Conservation (phyloP, 2,888 invertebrate genomes). For the Drosophila nigricruria region DNA sequence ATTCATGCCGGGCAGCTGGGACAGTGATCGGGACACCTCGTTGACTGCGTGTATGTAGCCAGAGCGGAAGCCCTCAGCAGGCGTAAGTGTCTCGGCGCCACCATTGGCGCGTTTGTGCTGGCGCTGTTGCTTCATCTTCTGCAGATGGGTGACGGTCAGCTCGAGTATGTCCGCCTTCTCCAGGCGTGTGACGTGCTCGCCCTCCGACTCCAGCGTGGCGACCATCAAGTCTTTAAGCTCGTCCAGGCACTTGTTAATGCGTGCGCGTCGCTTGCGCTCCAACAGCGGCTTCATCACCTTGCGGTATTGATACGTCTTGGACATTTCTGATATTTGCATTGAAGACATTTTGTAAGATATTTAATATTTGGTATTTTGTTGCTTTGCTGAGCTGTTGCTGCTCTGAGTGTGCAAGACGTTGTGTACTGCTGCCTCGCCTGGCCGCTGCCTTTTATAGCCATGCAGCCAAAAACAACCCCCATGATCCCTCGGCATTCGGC, state of each 20-base stretch:
- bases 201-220: slow-evolving; percentile 89
- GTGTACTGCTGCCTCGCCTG: slow-evolving; percentile 54
- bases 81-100: slow-evolving; percentile 87
- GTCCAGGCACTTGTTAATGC: slow-evolving; percentile 95
- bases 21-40: slow-evolving; percentile 94
- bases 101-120: slow-evolving; percentile 71
- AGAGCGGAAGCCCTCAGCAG: slow-evolving; percentile 93
- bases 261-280: slow-evolving; percentile 94
- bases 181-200: slow-evolving; percentile 94
- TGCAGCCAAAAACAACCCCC: slow-evolving; percentile 59
- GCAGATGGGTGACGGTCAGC: slow-evolving; percentile 93
- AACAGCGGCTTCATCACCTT: slow-evolving; percentile 98
- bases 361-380: slow-evolving; percentile 16
- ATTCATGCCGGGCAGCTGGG: slow-evolving; percentile 94
- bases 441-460: slow-evolving; percentile 73
- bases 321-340: slow-evolving; percentile 86
- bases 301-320: slow-evolving; percentile 96
- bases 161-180: slow-evolving; percentile 96
- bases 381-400: slow-evolving; percentile 65
- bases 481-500: slow-evolving; percentile 34
- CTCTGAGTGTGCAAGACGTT: slow-evolving; percentile 70
- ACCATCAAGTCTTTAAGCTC: slow-evolving; percentile 96
- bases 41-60: slow-evolving; percentile 96
- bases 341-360: slow-evolving; percentile 71
- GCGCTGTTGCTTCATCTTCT: slow-evolving; percentile 90